Conservation (phyloP, 2,113 vertebrate genomes). For the Campylomormyrus tamandua region DNA sequence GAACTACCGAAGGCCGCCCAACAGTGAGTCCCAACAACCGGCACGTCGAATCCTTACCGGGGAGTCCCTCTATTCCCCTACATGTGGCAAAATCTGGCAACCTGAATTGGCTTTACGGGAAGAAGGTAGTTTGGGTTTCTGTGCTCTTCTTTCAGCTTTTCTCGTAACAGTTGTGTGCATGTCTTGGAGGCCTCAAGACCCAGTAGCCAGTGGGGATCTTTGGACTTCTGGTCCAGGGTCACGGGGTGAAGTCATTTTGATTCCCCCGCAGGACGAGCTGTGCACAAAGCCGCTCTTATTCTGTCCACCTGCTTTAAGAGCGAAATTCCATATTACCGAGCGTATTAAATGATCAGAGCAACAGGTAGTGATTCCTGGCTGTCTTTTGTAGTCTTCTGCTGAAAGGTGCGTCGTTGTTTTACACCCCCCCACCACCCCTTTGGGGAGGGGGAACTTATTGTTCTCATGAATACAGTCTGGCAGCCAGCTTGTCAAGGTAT, state of each 20-base stretch:
- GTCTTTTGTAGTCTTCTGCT: neutral
- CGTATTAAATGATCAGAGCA: neutral
- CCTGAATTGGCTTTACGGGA: neutral
- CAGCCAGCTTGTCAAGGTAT: neutral
- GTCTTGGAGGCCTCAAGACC: neutral
- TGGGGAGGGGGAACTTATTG: neutral
- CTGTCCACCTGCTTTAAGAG: neutral
- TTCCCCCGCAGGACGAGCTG: conserved; percentile 22
- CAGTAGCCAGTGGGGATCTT: neutral
- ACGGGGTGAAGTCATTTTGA: conserved; percentile 27
- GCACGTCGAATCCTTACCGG: neutral
- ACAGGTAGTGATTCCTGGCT: neutral
- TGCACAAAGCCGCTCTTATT: conserved; percentile 13
- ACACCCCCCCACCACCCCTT: neutral
- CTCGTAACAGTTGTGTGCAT: neutral
- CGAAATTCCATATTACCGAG: neutral
- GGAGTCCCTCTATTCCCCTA: neutral
- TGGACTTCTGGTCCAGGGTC: conserved; percentile 27
- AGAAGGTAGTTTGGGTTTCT: neutral
- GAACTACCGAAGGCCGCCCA: conserved; percentile 75
- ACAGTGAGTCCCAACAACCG: conserved; percentile 68
- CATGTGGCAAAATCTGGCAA: neutral
- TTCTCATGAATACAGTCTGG: neutral
- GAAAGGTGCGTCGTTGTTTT: neutral
- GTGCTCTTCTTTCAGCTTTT: neutral